These are phyloP conservation scores for Autographa gamma DNA, from an alignment of 2,888 invertebrate species.

Conservation along the genomic window DNA sequence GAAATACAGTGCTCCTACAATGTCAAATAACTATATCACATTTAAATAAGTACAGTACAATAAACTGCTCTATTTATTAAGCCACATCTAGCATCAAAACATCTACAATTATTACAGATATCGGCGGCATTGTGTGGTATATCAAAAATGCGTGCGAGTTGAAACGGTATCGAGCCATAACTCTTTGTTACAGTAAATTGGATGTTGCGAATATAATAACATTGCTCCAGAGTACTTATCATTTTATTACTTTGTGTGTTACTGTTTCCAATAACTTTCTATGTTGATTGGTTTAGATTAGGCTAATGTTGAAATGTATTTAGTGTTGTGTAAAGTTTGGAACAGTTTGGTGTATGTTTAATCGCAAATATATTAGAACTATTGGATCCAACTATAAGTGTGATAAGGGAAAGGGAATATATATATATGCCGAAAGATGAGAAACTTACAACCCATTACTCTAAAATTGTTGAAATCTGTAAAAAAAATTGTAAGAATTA, in stretches of 20 bases:
- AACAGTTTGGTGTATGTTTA: no score
- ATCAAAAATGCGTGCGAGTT: constrained; percentile 63
- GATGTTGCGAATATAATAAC: constrained; percentile 57
- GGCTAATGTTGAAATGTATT: neutral
- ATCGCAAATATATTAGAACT: no score
- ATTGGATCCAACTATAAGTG: no score
- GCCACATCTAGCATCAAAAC: constrained; percentile 39
- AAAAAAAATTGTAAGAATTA: no score
- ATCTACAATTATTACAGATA: constrained; percentile 44
- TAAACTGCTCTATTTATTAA: neutral
- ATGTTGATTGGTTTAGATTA: neutral
- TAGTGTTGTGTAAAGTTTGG: no score
- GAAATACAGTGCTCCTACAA: no score
- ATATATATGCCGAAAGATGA: no score
- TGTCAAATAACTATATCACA: no score
- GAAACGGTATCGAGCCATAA: constrained; percentile 44
- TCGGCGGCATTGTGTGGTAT: constrained; percentile 54
- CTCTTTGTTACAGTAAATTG: constrained; percentile 60
- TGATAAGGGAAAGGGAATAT: no score
- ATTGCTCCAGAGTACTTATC: constrained; percentile 37
- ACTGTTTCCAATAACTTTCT: constrained; percentile 2
- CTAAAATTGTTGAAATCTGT: no score
- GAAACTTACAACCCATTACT: no score
- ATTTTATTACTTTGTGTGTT: constrained; percentile 48
- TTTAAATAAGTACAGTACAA: no score